These are phyloP conservation scores for Symphodus melops DNA, from an alignment of 2,113 vertebrate species.

Conservation along the genomic window DNA sequence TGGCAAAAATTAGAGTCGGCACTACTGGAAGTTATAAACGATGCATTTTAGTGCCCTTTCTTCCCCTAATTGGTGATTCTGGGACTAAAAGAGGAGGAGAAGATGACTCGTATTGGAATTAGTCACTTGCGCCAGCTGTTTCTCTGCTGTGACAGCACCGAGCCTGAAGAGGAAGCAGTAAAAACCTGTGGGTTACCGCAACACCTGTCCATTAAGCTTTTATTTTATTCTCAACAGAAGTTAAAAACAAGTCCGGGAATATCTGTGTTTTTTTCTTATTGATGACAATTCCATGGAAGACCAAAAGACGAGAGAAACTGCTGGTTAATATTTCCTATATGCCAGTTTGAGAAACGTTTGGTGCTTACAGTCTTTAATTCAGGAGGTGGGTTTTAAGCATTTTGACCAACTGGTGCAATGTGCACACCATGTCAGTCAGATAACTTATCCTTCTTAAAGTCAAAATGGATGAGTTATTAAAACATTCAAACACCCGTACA, in stretches of 20 bases:
- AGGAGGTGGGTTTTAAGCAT: no score
- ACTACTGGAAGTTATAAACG: constrained; percentile 45
- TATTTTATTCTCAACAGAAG: neutral
- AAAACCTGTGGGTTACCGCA: constrained; percentile 40
- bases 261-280: neutral
- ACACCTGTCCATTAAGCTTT: constrained; percentile 28
- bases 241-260: neutral
- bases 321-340: neutral
- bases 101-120: constrained; percentile 51
- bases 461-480: no score
- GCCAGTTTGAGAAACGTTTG: neutral
- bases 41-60: constrained; percentile 36
- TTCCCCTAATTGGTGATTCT: constrained; percentile 55
- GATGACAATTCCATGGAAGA: neutral
- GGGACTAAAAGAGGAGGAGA: constrained; percentile 16
- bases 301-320: neutral
- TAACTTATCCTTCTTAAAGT: no score
- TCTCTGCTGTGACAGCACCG: constrained; percentile 25
- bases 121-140: constrained; percentile 22
- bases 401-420: no score
- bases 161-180: constrained; percentile 29
- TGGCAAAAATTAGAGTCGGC: constrained; percentile 59
- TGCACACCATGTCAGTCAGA: no score
- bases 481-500: no score
- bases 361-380: neutral